Conservation (phyloP, 2,113 vertebrate genomes). For the Elephantulus edwardii region DNA sequence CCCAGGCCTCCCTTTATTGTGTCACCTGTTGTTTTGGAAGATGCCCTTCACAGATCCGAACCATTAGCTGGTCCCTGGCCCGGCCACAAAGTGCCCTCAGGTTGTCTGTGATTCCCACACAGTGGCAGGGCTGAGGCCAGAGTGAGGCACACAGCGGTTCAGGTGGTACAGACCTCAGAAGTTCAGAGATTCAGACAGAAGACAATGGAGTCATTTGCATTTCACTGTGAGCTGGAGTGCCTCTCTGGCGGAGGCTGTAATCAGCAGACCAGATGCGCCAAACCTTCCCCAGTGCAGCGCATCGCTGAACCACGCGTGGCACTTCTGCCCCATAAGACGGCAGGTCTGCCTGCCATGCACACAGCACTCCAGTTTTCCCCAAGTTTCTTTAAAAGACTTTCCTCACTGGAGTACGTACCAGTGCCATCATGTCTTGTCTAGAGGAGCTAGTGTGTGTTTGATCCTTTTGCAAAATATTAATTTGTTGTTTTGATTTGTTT, state of each 20-base stretch:
- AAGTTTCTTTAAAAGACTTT: background rate
- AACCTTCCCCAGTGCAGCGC: background rate
- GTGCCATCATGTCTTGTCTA: no score
- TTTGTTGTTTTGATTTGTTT: no score
- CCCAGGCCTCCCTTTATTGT: background rate
- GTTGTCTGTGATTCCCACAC: fast-evolving
- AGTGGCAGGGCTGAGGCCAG: background rate
- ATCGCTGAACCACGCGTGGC: background rate
- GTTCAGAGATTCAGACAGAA: slow-evolving; percentile 34
- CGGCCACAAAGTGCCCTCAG: background rate
- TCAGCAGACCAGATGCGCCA: slow-evolving; percentile 11
- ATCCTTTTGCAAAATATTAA: no score
- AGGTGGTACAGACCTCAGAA: background rate
- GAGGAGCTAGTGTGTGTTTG: background rate
- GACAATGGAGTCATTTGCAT: slow-evolving; percentile 46
- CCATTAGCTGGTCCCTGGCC: no score
- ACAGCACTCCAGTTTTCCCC: background rate
- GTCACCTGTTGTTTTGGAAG: slow-evolving; percentile 41
- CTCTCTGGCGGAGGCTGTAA: slow-evolving; percentile 19
- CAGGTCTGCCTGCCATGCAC: background rate
- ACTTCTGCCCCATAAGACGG: background rate
- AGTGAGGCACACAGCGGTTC: slow-evolving; percentile 17
- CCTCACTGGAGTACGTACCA: background rate
- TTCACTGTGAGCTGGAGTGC: slow-evolving; percentile 7
- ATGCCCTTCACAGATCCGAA: background rate